Percentiles rank a stretch among this genome's conserved stretches.
phyloP scores from a whole-genome alignment of 2,888 invertebrate genomes.

The Scaptomyza polygonia region DNA sequence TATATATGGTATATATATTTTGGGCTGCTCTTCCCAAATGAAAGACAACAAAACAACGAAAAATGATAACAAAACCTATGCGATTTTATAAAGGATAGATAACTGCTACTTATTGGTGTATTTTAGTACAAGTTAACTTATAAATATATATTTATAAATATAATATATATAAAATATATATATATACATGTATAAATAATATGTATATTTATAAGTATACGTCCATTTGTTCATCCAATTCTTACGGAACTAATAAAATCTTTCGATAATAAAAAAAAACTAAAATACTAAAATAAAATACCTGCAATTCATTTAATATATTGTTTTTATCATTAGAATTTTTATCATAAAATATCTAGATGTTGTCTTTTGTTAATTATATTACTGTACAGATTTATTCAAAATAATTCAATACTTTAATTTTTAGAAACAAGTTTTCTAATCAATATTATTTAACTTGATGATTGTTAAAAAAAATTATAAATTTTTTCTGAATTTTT shows the following conservation, averaged over 20 bases:
- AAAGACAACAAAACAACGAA: constrained; percentile 1
- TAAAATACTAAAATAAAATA: neutral
- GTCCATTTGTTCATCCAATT: constrained; percentile 14
- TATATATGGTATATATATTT: too few species aligned
- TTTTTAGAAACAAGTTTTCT: constrained; percentile 2
- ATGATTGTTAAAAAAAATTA: neutral
- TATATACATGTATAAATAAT: neutral
- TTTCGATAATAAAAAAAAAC: constrained; percentile 2
- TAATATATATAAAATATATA: too few species aligned
- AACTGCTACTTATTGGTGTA: constrained; percentile 34
- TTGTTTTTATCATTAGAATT: constrained; percentile 31
- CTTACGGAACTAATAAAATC: constrained; percentile 5
- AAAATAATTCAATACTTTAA: constrained; percentile 15
- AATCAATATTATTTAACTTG: neutral
- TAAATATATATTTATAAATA: neutral
- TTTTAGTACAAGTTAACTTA: constrained; percentile 14
- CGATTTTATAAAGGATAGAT: too few species aligned
- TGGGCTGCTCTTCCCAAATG: too few species aligned
- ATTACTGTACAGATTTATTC: constrained; percentile 35
- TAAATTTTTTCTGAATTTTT: neutral
- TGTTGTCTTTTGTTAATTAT: constrained; percentile 38
- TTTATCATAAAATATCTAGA: constrained; percentile 34
- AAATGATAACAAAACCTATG: constrained; percentile 3
- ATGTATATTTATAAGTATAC: constrained; percentile 12
- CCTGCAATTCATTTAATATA: constrained; percentile 40